Evolutionary conservation across 2,797 vertebrate species (phyloP).

Genomic region (Sebastes aleutianus): DNA sequence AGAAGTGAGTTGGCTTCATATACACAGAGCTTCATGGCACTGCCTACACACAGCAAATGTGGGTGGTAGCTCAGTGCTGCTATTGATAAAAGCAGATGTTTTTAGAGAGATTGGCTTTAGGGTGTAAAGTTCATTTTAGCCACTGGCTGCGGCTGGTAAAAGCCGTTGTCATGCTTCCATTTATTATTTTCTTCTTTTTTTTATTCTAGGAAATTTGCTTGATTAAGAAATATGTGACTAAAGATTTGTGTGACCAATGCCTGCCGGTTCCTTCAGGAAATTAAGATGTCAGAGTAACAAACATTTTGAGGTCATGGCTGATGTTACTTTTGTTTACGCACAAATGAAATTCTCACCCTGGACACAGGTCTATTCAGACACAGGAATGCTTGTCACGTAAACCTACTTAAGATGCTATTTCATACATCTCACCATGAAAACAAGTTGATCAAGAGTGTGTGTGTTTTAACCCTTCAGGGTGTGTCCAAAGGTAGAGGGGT

Average conservation of each 20-base stretch:
- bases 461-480: constrained; percentile 77
- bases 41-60: constrained; percentile 57
- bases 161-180: not conserved
- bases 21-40: constrained; percentile 32
- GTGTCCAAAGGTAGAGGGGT: constrained; percentile 86
- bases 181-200: not conserved
- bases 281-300: not conserved
- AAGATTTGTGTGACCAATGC: not conserved
- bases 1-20: constrained; percentile 29
- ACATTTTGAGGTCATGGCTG: not conserved
- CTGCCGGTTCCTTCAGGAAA: not conserved
- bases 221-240: not conserved
- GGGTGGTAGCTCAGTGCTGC: constrained; percentile 47
- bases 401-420: not conserved
- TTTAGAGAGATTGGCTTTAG: constrained; percentile 5
- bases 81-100: constrained; percentile 51
- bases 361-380: not conserved
- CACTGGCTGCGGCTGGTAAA: not conserved
- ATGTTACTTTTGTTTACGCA: not conserved
- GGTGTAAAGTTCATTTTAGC: constrained; percentile 21
- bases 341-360: not conserved
- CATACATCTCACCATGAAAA: not conserved
- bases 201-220: not conserved
- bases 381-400: constrained; percentile 2
- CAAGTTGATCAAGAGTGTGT: constrained; percentile 26